Percentiles rank a stretch among this genome's conserved stretches.
Evolutionary conservation across 2,888 invertebrate genomes (phyloP).

Genomic region (Pristionchus fissidentatus): DNA sequence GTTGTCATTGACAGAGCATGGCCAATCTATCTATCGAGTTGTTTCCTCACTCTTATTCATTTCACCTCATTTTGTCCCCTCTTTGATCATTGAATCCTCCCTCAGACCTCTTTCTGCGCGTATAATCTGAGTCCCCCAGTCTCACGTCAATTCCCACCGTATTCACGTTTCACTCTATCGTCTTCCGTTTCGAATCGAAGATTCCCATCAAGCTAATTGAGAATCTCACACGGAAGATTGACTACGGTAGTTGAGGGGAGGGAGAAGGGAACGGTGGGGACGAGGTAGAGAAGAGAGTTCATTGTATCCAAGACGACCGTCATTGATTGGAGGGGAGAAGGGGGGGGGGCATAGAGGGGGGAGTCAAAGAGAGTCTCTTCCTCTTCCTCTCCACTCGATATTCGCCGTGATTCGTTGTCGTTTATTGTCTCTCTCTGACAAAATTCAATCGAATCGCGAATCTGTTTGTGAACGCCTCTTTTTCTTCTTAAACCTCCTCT

Average conservation of each 20-base stretch:
- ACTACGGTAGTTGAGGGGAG: neutral
- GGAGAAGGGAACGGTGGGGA: neutral
- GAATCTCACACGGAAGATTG: neutral
- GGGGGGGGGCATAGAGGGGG: too few relatives aligned
- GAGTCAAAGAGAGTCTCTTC: neutral
- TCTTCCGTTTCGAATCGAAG: neutral
- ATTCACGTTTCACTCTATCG: neutral
- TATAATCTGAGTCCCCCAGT: neutral
- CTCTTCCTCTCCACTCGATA: neutral
- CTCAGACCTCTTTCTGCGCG: neutral
- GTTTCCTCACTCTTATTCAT: too few relatives aligned
- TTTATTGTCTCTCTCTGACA: too few relatives aligned
- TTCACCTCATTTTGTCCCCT: too few relatives aligned
- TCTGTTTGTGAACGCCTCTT: neutral
- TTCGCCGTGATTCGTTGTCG: too few relatives aligned
- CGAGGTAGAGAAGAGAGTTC: neutral
- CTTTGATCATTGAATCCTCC: neutral
- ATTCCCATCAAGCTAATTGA: neutral
- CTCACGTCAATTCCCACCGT: neutral
- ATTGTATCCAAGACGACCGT: conserved; percentile 14
- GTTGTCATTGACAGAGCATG: too few relatives aligned
- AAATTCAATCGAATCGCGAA: neutral
- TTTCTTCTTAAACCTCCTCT: neutral
- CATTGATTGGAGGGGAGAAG: neutral
- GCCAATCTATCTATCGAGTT: too few relatives aligned